Conservation (phyloP, 2,797 vertebrate species). For the Lithobates sylvaticus region DNA sequence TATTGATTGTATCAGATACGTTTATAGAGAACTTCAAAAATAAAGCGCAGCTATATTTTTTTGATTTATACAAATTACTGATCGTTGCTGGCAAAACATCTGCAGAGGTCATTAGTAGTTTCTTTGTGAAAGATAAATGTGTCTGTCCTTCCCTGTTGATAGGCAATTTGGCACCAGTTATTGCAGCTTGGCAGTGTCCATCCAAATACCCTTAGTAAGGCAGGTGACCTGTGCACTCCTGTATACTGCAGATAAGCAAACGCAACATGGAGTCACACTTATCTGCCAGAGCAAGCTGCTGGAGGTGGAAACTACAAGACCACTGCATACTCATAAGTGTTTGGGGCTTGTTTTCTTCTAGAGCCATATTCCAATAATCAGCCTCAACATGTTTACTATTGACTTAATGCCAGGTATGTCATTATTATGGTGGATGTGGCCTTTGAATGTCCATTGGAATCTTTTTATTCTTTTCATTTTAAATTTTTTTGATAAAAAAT, state of each 20-base stretch:
- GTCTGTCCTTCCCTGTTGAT: conserved; percentile 26
- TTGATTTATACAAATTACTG: conserved; percentile 27
- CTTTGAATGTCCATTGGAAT: not conserved
- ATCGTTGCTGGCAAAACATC: conserved; percentile 20
- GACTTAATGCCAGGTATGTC: not conserved
- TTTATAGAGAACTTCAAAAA: conserved; percentile 41
- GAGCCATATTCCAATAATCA: not conserved
- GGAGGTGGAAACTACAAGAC: not conserved
- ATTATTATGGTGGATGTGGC: not conserved
- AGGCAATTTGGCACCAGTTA: conserved; percentile 27
- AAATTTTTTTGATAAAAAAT: not conserved
- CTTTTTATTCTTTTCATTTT: not conserved
- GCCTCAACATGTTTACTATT: conserved; percentile 8
- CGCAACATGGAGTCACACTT: not conserved
- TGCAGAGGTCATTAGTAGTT: not conserved
- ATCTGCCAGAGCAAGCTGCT: conserved; percentile 16
- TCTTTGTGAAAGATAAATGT: conserved; percentile 18
- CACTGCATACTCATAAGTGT: not conserved
- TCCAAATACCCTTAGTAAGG: conserved; percentile 4
- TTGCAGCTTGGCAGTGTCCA: conserved; percentile 14
- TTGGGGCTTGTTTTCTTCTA: not conserved
- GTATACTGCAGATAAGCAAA: conserved; percentile 30
- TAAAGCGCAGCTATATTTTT: conserved; percentile 13
- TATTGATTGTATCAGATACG: conserved; percentile 38
- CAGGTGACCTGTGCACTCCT: conserved; percentile 39